Percentiles rank a stretch among this genome's conserved stretches.
Evolutionary conservation across 2,888 invertebrate species (phyloP).

Genomic region (Drosophila rubida): DNA sequence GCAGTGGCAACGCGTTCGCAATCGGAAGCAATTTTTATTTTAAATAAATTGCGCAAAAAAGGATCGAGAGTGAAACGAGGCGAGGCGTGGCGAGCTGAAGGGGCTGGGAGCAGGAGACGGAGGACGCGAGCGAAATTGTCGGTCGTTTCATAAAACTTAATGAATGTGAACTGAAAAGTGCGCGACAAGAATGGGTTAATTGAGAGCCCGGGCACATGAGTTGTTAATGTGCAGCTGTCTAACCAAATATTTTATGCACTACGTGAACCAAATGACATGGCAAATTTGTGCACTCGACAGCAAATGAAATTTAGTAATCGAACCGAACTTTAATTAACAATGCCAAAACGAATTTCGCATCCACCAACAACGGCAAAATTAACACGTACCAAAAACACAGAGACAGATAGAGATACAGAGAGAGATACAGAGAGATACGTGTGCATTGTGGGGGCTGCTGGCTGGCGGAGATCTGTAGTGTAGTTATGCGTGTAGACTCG

Average conservation of each 20-base stretch:
- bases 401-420: background rate
- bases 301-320: constrained; percentile 46
- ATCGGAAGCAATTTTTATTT: constrained; percentile 79
- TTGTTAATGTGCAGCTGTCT: constrained; percentile 56
- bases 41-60: constrained; percentile 74
- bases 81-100: background rate
- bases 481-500: constrained; percentile 11
- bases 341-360: constrained; percentile 34
- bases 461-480: background rate
- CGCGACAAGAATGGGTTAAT: constrained; percentile 43
- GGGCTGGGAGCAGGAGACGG: too few relatives aligned
- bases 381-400: constrained; percentile 1
- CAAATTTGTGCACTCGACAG: constrained; percentile 55
- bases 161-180: constrained; percentile 71
- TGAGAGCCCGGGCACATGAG: constrained; percentile 32
- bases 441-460: too few relatives aligned
- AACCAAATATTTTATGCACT: constrained; percentile 54
- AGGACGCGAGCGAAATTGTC: constrained; percentile 53
- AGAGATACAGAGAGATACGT: background rate
- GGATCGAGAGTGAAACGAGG: constrained; percentile 4
- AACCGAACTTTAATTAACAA: constrained; percentile 70
- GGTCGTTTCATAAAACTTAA: constrained; percentile 76
- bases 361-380: constrained; percentile 23
- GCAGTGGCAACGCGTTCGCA: constrained; percentile 42
- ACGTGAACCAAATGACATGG: constrained; percentile 36